Percentiles rank a stretch among this genome's conserved stretches.
Conservation (phyloP, 2,888 invertebrate genomes). For the Ethmia dodecea region DNA sequence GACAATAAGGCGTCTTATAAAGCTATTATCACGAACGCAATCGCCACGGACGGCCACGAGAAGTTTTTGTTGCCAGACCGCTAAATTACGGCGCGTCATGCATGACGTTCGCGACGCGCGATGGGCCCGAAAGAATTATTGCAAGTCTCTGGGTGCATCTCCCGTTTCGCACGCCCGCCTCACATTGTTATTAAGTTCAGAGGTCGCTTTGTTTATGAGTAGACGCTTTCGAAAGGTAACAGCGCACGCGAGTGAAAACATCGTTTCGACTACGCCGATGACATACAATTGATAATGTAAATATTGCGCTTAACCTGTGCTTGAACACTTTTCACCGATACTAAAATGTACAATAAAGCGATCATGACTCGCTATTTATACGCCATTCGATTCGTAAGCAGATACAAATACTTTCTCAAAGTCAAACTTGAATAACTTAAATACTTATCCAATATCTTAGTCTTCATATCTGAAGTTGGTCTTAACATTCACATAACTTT, state of each 20-base stretch:
- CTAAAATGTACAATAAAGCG: conserved; percentile 32
- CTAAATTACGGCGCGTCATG: conserved; percentile 57
- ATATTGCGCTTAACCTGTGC: conserved; percentile 60
- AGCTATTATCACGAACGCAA: conserved; percentile 48
- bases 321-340: conserved; percentile 43
- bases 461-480: no score
- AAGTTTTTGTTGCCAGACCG: conserved; percentile 45
- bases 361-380: conserved; percentile 29
- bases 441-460: no score
- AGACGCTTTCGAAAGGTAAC: conserved; percentile 74
- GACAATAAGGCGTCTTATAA: conserved; percentile 49
- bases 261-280: conserved; percentile 59
- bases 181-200: conserved; percentile 75
- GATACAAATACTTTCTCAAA: conserved; percentile 7
- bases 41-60: conserved; percentile 42
- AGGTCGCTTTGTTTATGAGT: conserved; percentile 74
- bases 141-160: conserved; percentile 66
- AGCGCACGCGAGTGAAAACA: conserved; percentile 68
- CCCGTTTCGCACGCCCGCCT: conserved; percentile 73
- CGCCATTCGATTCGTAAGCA: conserved; percentile 5
- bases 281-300: conserved; percentile 73
- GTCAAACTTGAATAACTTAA: no score
- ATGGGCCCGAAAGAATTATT: conserved; percentile 65
- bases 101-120: conserved; percentile 47
- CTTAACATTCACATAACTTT: not conserved